phyloP scores from a whole-genome alignment of 2,113 vertebrate species.

The Daphoenositta chrysoptera region DNA sequence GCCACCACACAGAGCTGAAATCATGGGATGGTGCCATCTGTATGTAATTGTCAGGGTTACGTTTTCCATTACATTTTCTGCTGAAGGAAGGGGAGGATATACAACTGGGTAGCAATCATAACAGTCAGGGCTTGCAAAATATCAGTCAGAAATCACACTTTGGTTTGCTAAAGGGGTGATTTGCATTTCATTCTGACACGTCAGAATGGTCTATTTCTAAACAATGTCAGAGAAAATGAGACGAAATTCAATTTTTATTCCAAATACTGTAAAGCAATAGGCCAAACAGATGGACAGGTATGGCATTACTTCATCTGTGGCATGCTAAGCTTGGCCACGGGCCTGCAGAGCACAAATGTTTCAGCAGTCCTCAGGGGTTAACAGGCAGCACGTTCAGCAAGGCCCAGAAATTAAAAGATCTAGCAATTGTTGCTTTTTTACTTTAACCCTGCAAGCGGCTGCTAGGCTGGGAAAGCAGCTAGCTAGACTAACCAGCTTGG shows the following conservation, averaged over 20 bases:
- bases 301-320: conserved; percentile 66
- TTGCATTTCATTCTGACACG: conserved; percentile 59
- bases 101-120: conserved; percentile 50
- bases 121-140: conserved; percentile 35
- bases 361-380: conserved; percentile 56
- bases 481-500: neutral
- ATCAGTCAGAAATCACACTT: conserved; percentile 48
- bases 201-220: conserved; percentile 57
- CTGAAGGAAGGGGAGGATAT: conserved; percentile 8
- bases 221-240: conserved; percentile 65
- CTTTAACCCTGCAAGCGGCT: conserved; percentile 52
- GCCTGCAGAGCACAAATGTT: conserved; percentile 35
- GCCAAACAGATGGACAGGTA: conserved; percentile 69
- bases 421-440: conserved; percentile 19
- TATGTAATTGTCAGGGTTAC: conserved; percentile 40
- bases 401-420: conserved; percentile 37
- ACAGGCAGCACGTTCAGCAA: conserved; percentile 21
- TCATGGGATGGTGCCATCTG: conserved; percentile 45
- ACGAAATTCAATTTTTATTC: conserved; percentile 47
- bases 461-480: neutral
- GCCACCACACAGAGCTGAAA: conserved; percentile 33
- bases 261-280: conserved; percentile 65
- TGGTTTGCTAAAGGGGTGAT: conserved; percentile 4
- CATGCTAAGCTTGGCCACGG: conserved; percentile 47
- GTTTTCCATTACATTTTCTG: conserved; percentile 64